These are phyloP conservation scores for Orchesellides sinensis DNA, from an alignment of 2,888 invertebrate genomes.

Conservation along the genomic window DNA sequence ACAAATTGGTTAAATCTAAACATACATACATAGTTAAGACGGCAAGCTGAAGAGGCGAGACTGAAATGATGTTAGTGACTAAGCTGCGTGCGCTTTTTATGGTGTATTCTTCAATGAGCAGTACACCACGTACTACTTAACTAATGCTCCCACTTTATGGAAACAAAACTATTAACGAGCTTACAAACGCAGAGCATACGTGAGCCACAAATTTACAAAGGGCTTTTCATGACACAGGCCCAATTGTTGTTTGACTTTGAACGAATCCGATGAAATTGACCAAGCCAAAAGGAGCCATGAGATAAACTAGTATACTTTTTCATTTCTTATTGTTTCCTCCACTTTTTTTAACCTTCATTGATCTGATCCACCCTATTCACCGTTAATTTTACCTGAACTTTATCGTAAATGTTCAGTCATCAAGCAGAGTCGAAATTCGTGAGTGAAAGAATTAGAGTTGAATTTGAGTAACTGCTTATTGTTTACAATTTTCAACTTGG, in stretches of 20 bases:
- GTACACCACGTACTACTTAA: conserved; percentile 6
- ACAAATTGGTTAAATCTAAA: too few species aligned
- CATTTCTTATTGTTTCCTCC: conserved; percentile 7
- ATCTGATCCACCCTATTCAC: conserved; percentile 28
- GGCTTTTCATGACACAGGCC: conserved; percentile 27
- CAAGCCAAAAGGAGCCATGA: conserved; percentile 8
- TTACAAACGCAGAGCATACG: conserved; percentile 2
- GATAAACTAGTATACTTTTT: not conserved
- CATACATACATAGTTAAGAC: not conserved
- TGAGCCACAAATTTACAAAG: conserved; percentile 32
- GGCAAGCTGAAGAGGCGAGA: conserved; percentile 10
- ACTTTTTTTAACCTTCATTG: conserved; percentile 25
- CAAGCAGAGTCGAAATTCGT: not conserved
- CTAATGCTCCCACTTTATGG: not conserved
- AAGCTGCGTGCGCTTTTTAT: conserved; percentile 41
- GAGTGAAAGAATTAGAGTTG: not conserved
- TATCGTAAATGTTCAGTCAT: not conserved
- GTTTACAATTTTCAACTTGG: not conserved
- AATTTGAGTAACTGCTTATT: not conserved
- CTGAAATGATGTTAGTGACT: conserved; percentile 23
- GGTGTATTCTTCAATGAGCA: conserved; percentile 14
- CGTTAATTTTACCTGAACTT: conserved; percentile 32
- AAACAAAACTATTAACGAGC: conserved; percentile 23
- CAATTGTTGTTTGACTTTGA: conserved; percentile 25
- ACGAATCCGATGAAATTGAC: conserved; percentile 35